Percentiles rank a stretch among this genome's conserved stretches.
These are phyloP conservation scores for Seriola dumerili DNA, from an alignment of 2,113 vertebrate genomes.

Conservation along the genomic window DNA sequence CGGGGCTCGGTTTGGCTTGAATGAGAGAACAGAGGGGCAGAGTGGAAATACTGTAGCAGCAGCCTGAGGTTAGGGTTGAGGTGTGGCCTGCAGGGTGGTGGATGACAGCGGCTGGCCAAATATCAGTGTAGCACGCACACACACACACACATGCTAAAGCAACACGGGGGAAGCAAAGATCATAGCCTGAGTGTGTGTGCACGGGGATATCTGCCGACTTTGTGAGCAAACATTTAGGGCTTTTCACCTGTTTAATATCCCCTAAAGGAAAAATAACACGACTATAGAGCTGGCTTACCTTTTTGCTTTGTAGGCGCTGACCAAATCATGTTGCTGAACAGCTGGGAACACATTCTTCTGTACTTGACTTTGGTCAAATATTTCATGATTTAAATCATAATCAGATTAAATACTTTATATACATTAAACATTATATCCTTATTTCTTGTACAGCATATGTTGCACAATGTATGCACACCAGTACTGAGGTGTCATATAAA, in stretches of 20 bases:
- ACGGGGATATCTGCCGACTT: neutral
- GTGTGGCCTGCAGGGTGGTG: constrained; percentile 47
- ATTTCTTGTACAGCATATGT: neutral
- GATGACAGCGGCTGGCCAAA: constrained; percentile 43
- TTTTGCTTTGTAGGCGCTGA: no score
- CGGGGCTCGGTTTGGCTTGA: constrained; percentile 31
- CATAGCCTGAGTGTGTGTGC: neutral
- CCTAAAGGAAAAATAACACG: neutral
- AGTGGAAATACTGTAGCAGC: constrained; percentile 19
- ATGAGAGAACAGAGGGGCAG: constrained; percentile 2
- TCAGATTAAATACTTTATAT: neutral
- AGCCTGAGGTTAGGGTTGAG: constrained; percentile 56
- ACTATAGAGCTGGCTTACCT: neutral
- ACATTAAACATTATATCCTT: neutral
- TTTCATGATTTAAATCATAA: neutral
- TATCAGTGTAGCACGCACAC: constrained; percentile 21
- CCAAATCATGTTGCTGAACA: no score
- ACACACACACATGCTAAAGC: constrained; percentile 4
- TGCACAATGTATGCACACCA: no score
- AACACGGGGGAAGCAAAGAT: neutral
- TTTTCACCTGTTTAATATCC: neutral
- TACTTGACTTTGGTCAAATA: neutral
- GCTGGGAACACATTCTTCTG: no score
- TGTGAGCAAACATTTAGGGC: neutral
- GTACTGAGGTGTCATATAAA: neutral